These are phyloP conservation scores for Apis laboriosa DNA, from an alignment of 1,140 invertebrate genomes.

Conservation along the genomic window DNA sequence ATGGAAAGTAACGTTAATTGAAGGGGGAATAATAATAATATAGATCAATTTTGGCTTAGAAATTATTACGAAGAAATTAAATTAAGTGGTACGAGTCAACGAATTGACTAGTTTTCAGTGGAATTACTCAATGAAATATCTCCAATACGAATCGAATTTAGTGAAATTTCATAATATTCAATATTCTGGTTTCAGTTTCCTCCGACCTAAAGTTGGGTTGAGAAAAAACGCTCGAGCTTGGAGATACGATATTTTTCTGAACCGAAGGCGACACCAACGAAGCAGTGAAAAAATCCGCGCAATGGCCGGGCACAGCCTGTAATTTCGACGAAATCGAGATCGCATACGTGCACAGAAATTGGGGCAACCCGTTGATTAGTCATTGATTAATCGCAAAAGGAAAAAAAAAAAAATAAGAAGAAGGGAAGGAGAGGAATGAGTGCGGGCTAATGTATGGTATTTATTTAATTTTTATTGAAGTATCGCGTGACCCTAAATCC, in stretches of 20 bases:
- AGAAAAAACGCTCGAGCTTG: too few species aligned
- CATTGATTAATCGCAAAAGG: background rate
- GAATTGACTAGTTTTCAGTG: background rate
- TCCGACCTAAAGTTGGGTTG: too few species aligned
- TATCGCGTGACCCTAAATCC: slow-evolving; percentile 25
- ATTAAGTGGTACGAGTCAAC: background rate
- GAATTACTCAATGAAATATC: background rate
- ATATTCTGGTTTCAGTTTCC: too few species aligned
- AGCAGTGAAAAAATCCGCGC: background rate
- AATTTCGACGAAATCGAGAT: slow-evolving; percentile 19
- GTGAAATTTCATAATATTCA: too few species aligned
- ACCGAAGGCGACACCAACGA: background rate
- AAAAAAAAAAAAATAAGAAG: too few species aligned
- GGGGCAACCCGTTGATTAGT: slow-evolving; percentile 1
- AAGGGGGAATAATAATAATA: too few species aligned
- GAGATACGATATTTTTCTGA: background rate
- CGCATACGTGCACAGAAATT: background rate
- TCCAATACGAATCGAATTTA: background rate
- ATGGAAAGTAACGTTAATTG: too few species aligned
- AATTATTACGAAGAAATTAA: background rate
- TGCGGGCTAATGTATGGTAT: slow-evolving; percentile 2
- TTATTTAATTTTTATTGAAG: slow-evolving; percentile 34
- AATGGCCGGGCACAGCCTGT: too few species aligned
- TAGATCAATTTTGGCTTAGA: rapidly evolving
- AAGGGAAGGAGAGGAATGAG: background rate